Percentiles rank a stretch among this genome's conserved stretches.
phyloP scores from a whole-genome alignment of 2,113 vertebrate species.

The Sinocyclocheilus maitianheensis region DNA sequence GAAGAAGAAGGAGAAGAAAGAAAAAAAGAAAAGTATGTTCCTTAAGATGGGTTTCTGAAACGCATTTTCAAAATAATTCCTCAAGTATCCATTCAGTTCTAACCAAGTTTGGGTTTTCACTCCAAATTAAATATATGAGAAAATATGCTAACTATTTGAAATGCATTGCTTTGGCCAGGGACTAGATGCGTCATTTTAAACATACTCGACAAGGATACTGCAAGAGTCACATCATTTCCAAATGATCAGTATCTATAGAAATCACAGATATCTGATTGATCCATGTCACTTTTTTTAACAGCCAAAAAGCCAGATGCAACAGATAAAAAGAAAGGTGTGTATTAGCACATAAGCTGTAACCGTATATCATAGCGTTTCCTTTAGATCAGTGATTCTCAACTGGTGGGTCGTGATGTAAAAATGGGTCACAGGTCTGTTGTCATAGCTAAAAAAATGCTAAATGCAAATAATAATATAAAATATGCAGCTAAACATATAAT shows the following conservation, averaged over 20 bases:
- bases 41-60: too few species aligned
- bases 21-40: constrained; percentile 69
- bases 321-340: constrained; percentile 64
- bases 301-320: constrained; percentile 70
- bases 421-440: neutral
- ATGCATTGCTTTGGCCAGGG: neutral
- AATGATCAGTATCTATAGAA: neutral
- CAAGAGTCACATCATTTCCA: neutral
- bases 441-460: neutral
- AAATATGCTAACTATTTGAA: neutral
- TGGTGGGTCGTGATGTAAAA: neutral
- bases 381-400: neutral
- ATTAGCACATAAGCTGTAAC: neutral
- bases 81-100: neutral
- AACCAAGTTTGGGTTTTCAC: neutral
- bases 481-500: neutral
- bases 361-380: neutral
- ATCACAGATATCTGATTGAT: neutral
- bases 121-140: neutral
- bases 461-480: neutral
- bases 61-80: neutral
- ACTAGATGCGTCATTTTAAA: neutral
- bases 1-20: constrained; percentile 57
- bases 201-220: neutral
- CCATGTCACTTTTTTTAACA: constrained; percentile 47